Conservation (phyloP, 2,888 invertebrate species). For the Synergus itoensis region DNA sequence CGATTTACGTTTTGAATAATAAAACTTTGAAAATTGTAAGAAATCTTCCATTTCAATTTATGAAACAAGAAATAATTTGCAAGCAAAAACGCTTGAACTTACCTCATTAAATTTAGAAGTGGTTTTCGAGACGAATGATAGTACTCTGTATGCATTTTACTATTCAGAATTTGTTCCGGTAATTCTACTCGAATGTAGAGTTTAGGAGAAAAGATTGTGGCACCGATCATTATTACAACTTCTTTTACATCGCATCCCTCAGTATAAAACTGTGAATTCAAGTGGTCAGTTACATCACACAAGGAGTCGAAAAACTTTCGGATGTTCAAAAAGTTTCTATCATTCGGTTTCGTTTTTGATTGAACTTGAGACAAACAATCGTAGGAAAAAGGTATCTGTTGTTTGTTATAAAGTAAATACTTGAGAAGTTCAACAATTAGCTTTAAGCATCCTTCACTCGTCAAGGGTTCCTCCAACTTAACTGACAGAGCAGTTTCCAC, state of each 20-base stretch:
- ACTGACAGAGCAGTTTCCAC: constrained; percentile 67
- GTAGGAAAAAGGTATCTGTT: constrained; percentile 76
- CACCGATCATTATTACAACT: constrained; percentile 73
- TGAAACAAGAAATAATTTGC: neutral
- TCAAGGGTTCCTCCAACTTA: constrained; percentile 72
- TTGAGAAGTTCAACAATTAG: constrained; percentile 75
- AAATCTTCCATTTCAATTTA: too few species aligned
- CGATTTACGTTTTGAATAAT: too few species aligned
- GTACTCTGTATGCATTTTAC: constrained; percentile 67
- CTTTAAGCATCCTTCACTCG: constrained; percentile 73
- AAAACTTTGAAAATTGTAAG: too few species aligned
- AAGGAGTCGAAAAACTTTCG: constrained; percentile 63
- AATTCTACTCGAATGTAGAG: constrained; percentile 69
- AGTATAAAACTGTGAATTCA: constrained; percentile 66
- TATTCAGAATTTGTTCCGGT: constrained; percentile 68
- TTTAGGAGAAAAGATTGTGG: constrained; percentile 75
- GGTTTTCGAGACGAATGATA: constrained; percentile 73
- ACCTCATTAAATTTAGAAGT: constrained; percentile 75
- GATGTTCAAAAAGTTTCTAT: constrained; percentile 65
- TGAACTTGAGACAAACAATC: constrained; percentile 71
- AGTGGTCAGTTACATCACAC: constrained; percentile 65
- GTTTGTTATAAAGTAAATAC: constrained; percentile 76
- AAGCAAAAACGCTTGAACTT: constrained; percentile 43
- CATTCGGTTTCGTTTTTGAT: constrained; percentile 63
- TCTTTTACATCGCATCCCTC: constrained; percentile 69